A percentile compares a stretch with the other conserved stretches of the same genome.
Evolutionary conservation across 2,113 vertebrate genomes (phyloP).

Genomic region (Planiliza haematocheilus): DNA sequence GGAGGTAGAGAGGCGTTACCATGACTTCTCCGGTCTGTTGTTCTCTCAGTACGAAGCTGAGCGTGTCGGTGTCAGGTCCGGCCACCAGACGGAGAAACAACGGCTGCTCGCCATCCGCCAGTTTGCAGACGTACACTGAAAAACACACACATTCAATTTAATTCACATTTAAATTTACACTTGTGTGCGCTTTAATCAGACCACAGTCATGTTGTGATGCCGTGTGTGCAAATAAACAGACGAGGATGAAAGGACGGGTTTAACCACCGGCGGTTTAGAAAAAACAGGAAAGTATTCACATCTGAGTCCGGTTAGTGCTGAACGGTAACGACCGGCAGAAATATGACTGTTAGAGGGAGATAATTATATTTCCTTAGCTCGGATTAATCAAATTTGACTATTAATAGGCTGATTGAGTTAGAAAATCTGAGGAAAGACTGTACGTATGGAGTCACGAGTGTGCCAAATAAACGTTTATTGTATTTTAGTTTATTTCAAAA

Average conservation of each 20-base stretch:
- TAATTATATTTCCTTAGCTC: too few species aligned
- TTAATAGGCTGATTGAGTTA: too few species aligned
- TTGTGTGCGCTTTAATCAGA: background rate
- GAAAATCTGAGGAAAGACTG: too few species aligned
- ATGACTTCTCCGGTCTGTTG: conserved; percentile 95
- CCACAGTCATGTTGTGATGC: conserved; percentile 17
- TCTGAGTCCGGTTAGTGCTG: too few species aligned
- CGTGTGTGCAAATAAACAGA: conserved; percentile 19
- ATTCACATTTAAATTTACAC: conserved; percentile 14
- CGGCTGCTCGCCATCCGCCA: conserved; percentile 92
- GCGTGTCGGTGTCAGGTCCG: conserved; percentile 89
- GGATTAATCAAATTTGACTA: too few species aligned
- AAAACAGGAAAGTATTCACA: background rate
- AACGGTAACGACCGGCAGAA: too few species aligned
- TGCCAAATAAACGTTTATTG: too few species aligned
- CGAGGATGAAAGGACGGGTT: background rate
- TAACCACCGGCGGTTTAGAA: too few species aligned
- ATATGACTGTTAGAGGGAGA: too few species aligned
- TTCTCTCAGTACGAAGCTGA: conserved; percentile 95
- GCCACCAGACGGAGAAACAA: conserved; percentile 93
- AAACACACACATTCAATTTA: conserved; percentile 30
- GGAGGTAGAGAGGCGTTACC: conserved; percentile 73
- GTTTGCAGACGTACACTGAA: conserved; percentile 93
- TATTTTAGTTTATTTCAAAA: too few species aligned
- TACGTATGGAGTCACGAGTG: too few species aligned